A percentile compares a stretch with the other conserved stretches of the same genome.
Evolutionary conservation across 2,113 vertebrate genomes (phyloP).

Genomic region (Eulemur macaco): DNA sequence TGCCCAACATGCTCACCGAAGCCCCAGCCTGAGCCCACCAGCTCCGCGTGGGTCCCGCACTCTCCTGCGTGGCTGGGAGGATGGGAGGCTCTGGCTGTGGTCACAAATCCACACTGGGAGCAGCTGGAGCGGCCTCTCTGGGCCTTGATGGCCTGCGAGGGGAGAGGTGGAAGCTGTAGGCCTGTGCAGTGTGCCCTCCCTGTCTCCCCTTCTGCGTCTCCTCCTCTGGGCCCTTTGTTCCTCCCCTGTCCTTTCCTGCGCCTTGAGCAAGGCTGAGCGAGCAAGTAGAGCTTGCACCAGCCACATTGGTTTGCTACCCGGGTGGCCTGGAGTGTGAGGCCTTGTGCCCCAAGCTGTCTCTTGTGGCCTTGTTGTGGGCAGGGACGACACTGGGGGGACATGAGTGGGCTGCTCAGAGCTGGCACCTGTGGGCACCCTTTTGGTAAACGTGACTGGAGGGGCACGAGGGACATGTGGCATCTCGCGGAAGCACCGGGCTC

Average conservation of each 20-base stretch:
- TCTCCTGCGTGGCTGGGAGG: background rate
- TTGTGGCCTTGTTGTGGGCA: background rate
- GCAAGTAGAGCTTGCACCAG: background rate
- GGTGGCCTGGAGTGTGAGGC: background rate
- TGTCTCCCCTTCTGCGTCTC: too few relatives aligned
- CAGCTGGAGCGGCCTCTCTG: too few relatives aligned
- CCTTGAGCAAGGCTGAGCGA: background rate
- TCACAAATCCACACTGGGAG: background rate
- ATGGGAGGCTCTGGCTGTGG: background rate
- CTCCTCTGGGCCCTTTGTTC: too few relatives aligned
- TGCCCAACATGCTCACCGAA: background rate
- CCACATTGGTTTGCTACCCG: fast-evolving
- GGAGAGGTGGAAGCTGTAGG: background rate
- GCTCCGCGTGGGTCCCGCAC: fast-evolving
- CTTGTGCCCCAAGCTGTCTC: too few relatives aligned
- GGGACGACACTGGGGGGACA: background rate
- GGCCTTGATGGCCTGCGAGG: background rate
- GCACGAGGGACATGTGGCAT: background rate
- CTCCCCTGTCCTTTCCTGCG: background rate
- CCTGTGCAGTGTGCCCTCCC: fast-evolving
- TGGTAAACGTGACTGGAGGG: background rate
- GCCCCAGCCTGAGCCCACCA: too few relatives aligned
- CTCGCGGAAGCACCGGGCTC: background rate
- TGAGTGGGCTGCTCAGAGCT: background rate
- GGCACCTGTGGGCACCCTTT: background rate